A percentile compares a stretch with the other conserved stretches of the same genome.
Conservation (phyloP, 2,113 vertebrate species). For the Oncorhynchus gorbuscha region DNA sequence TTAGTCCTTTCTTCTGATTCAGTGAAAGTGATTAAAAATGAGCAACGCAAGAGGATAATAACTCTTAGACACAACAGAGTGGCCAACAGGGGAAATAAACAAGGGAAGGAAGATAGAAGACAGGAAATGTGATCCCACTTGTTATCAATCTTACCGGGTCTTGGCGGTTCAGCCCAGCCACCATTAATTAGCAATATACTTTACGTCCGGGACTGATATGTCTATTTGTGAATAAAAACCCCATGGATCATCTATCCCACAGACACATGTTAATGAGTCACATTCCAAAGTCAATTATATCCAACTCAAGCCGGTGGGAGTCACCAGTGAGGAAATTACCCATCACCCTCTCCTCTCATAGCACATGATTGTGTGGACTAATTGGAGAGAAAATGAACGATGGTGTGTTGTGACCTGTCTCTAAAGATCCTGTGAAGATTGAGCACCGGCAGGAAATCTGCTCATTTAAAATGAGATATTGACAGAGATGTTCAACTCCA, state of each 20-base stretch:
- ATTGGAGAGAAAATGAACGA: conserved; percentile 13
- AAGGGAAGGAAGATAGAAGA: conserved; percentile 10
- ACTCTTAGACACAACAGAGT: background rate
- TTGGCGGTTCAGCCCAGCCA: conserved; percentile 6
- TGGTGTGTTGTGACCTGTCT: conserved; percentile 12
- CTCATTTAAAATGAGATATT: conserved; percentile 6
- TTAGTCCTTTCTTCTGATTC: conserved; percentile 22
- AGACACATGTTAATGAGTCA: conserved; percentile 44
- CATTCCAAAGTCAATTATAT: conserved; percentile 40
- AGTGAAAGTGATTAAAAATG: conserved; percentile 10
- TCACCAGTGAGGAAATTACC: conserved; percentile 35
- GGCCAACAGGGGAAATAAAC: conserved; percentile 20
- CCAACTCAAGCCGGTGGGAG: conserved; percentile 23
- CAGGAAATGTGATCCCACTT: conserved; percentile 4
- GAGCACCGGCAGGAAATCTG: background rate
- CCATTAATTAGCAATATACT: conserved; percentile 38
- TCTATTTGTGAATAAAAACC: conserved; percentile 40
- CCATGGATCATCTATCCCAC: conserved; percentile 34
- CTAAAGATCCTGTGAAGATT: conserved; percentile 17
- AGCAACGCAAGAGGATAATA: conserved; percentile 22
- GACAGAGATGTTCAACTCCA: conserved; percentile 8
- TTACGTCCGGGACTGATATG: conserved; percentile 24
- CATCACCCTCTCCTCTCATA: conserved; percentile 15
- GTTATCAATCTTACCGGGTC: conserved; percentile 27
- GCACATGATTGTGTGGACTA: conserved; percentile 27